Evolutionary conservation across 2,888 invertebrate species (phyloP), one percentile per base, ranked within the genome.

Genomic region (Sarcophaga rosellei): DNA sequence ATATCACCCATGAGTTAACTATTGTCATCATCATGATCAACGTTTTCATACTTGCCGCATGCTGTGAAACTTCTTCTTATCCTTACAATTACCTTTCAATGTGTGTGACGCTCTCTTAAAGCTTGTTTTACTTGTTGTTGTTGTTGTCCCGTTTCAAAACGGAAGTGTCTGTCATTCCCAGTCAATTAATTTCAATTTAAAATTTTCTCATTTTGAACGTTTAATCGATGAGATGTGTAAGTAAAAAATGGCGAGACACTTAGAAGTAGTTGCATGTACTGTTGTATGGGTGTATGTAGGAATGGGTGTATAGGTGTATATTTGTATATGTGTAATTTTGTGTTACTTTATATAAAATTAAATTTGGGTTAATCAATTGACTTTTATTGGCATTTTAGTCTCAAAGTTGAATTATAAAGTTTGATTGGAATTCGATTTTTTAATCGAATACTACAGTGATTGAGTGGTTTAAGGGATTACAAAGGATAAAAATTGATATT

Each of bases 151-250:
- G 23, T 61, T 66, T 63, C 8, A 35, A 35, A 35, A 80, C 76
- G 61, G 62, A 76, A 76, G 62, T 81, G 69, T 78, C 78, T 35
- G 35, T 35, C 35, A 78, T 63, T 81, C 10, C 77, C 74, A 78
- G 81, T 85, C 85, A 81, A 81, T 85, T 85, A 81, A 81, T 81
- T 81, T 85, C 78, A 70, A 74, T 85, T 81, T 77, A 10, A 74
- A 63, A 78, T 69, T 81, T 78, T 78, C 35, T 35, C 44, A 70
- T 77, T 77, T 78, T 70, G 2, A 61, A 78, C 69, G 0, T 81
- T 78, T 59, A 70, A 65, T 65, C 74, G 65, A 74, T 81, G 74
- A 78, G 35, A 35, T 70, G 78, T 74, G 77, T 59, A 77, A 35
- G 35, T 35, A 35, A 35, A 85, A 85, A 77, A 74, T 73, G 57